Conservation (phyloP, 2,113 vertebrate species). For the Myocastor coypus region DNA sequence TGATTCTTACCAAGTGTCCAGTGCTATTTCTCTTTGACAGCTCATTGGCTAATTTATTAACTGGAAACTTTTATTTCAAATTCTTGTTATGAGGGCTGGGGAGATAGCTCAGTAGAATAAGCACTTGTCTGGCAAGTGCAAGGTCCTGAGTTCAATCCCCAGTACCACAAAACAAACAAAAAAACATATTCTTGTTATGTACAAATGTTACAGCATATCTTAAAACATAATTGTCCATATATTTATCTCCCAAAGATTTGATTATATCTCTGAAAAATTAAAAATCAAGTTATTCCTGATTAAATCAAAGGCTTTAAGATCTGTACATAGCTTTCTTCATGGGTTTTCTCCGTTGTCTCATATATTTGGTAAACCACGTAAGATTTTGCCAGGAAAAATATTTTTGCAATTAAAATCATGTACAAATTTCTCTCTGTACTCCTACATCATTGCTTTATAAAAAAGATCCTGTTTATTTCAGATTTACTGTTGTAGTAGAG, state of each 20-base stretch:
- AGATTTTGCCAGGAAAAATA: slow-evolving; percentile 34
- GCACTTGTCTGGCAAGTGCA: no score
- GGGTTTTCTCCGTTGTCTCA: slow-evolving; percentile 55
- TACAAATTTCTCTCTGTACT: slow-evolving; percentile 43
- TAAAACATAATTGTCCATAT: neutral
- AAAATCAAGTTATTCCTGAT: slow-evolving; percentile 20
- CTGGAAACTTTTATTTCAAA: neutral
- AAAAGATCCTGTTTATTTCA: slow-evolving; percentile 66
- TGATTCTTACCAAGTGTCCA: neutral
- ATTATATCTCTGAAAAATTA: neutral
- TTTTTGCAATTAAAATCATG: slow-evolving; percentile 65
- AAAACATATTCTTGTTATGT: neutral
- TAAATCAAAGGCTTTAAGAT: slow-evolving; percentile 29
- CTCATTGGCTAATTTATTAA: neutral
- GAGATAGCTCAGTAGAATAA: no score
- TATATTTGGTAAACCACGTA: slow-evolving; percentile 63
- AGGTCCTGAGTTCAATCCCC: no score
- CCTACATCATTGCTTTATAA: neutral
- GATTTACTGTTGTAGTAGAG: slow-evolving; percentile 53
- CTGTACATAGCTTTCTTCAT: slow-evolving; percentile 14
- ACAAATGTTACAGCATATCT: neutral
- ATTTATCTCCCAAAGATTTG: slow-evolving; percentile 28
- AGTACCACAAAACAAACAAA: no score
- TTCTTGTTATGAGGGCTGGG: neutral
- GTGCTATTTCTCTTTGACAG: neutral